A percentile compares a stretch with the other conserved stretches of the same genome.
Evolutionary conservation across 2,888 invertebrate genomes (phyloP).

Genomic region (Hesperia comma): DNA sequence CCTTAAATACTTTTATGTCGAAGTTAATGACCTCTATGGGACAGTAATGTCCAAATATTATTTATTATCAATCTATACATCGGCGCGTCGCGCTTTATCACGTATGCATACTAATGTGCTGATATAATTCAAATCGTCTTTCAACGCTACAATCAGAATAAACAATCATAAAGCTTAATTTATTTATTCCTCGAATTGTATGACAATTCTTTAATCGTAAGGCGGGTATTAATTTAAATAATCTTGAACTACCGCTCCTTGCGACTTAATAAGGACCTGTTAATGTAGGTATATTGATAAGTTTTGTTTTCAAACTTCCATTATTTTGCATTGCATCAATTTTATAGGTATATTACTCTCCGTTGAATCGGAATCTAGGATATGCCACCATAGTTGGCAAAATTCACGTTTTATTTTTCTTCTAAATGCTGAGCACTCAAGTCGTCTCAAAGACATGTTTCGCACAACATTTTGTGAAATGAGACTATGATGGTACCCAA

Average conservation of each 20-base stretch:
- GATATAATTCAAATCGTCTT: constrained; percentile 8
- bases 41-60: constrained; percentile 8
- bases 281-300: no score
- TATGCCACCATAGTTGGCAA: no score
- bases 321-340: no score
- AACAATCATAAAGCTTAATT: background rate
- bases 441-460: no score
- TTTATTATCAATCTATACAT: background rate
- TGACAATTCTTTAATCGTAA: background rate
- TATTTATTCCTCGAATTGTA: constrained; percentile 1
- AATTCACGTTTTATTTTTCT: no score
- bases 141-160: constrained; percentile 3
- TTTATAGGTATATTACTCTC: no score
- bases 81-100: background rate
- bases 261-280: background rate
- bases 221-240: constrained; percentile 15
- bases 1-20: background rate
- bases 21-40: constrained; percentile 1
- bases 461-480: no score
- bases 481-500: no score
- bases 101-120: constrained; percentile 5
- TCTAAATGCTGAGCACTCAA: no score
- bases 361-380: no score
- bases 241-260: background rate
- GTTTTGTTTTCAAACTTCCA: no score